These are phyloP conservation scores for Neopelma chrysocephalum DNA, from an alignment of 2,797 vertebrate genomes.

Conservation along the genomic window DNA sequence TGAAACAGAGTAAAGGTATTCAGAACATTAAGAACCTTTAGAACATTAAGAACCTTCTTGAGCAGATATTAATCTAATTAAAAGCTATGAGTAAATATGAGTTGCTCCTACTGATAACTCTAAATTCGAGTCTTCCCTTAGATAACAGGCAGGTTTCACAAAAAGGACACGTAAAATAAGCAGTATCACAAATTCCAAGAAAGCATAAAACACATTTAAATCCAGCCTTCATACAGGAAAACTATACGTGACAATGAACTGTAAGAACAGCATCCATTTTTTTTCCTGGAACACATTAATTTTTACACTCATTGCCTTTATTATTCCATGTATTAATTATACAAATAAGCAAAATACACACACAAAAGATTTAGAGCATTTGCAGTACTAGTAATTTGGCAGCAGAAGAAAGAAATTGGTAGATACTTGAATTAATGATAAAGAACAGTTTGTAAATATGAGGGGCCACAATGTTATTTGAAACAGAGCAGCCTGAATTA, in stretches of 20 bases:
- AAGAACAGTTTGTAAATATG: not conserved
- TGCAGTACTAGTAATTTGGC: not conserved
- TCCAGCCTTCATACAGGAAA: not conserved
- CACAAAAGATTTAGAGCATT: not conserved
- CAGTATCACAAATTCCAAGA: not conserved
- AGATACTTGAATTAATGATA: not conserved
- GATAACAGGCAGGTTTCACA: not conserved
- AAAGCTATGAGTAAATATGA: not conserved
- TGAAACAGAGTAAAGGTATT: constrained; percentile 66
- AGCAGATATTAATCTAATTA: not conserved
- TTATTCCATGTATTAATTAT: not conserved
- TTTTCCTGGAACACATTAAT: not conserved
- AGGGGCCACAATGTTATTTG: not conserved
- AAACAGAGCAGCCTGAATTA: not conserved
- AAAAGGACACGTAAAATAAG: not conserved
- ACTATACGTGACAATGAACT: accelerated
- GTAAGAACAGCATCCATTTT: not conserved
- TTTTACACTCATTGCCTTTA: not conserved
- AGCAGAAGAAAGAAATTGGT: not conserved
- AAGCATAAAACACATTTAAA: not conserved
- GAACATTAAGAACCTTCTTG: not conserved
- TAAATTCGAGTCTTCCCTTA: not conserved
- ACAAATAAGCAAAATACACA: not conserved
- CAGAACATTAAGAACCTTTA: not conserved
- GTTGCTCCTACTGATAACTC: not conserved